Evolutionary conservation across 2,888 invertebrate species (phyloP).

Genomic region (Sthenelais limicola): DNA sequence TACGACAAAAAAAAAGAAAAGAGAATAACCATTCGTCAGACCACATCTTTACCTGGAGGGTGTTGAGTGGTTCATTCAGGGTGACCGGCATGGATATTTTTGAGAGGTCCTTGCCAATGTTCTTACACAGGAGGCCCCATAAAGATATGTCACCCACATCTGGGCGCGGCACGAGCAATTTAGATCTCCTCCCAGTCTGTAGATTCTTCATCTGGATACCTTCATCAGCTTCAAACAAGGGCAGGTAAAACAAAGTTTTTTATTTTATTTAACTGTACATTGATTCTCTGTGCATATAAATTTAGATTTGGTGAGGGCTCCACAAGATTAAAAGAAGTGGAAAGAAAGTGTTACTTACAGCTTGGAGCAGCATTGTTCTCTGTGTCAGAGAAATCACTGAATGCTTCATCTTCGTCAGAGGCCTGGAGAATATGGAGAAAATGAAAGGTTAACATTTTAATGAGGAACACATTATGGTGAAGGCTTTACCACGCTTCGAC

Average conservation of each 20-base stretch:
- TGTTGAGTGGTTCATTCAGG: conserved; percentile 86
- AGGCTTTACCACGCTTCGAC: no score
- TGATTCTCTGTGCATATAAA: neutral
- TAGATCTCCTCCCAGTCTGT: conserved; percentile 78
- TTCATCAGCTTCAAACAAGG: conserved; percentile 26
- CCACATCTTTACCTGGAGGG: conserved; percentile 83
- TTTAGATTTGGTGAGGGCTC: neutral
- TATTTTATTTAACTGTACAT: neutral
- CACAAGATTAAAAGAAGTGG: neutral
- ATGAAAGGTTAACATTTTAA: no score
- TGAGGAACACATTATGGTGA: no score
- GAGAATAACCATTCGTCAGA: no score
- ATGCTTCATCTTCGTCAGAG: conserved; percentile 74
- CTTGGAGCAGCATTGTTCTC: conserved; percentile 61
- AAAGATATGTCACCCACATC: conserved; percentile 79
- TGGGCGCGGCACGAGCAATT: conserved; percentile 82
- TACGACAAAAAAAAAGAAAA: no score
- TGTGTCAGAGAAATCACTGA: conserved; percentile 79
- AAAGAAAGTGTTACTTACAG: conserved; percentile 37
- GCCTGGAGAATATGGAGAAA: neutral
- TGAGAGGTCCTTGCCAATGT: conserved; percentile 88
- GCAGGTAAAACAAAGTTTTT: neutral
- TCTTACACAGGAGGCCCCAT: conserved; percentile 79
- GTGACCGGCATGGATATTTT: conserved; percentile 91
- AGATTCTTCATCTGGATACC: conserved; percentile 40